These are phyloP conservation scores for Lophochroa leadbeateri DNA, from an alignment of 2,113 vertebrate species.

Conservation along the genomic window DNA sequence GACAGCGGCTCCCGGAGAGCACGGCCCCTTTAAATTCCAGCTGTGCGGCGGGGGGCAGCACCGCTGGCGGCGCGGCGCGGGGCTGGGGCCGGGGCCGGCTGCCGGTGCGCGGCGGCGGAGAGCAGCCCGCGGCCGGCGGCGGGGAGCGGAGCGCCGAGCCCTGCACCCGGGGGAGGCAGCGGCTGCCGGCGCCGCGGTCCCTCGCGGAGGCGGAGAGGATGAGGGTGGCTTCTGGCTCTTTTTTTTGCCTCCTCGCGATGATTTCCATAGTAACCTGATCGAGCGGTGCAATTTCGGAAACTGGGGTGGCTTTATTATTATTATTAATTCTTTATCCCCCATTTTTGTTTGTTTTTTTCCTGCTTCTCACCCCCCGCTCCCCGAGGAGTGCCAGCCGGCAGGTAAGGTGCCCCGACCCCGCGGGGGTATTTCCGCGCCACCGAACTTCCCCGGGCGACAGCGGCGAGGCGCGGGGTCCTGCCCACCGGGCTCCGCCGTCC, in stretches of 20 bases:
- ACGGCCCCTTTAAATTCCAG: conserved; percentile 81
- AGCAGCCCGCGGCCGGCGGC: too few species aligned
- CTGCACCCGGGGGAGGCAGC: too few species aligned
- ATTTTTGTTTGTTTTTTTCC: too few species aligned
- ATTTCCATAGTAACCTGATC: conserved; percentile 76
- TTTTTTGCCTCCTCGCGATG: conserved; percentile 10
- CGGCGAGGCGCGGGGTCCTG: too few species aligned
- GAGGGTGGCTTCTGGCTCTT: conserved; percentile 13
- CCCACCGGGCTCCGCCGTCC: too few species aligned
- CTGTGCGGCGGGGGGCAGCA: conserved; percentile 65
- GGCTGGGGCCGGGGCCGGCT: too few species aligned
- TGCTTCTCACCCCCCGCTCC: background rate
- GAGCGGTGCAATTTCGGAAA: conserved; percentile 58
- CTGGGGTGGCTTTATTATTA: conserved; percentile 43
- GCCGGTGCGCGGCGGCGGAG: too few species aligned
- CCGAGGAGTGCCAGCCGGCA: conserved; percentile 56
- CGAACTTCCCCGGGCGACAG: too few species aligned
- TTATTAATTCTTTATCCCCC: background rate
- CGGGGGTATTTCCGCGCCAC: too few species aligned
- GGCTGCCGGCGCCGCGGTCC: background rate
- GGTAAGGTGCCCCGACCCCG: conserved; percentile 58
- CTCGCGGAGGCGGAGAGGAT: conserved; percentile 23
- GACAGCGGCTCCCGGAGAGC: background rate
- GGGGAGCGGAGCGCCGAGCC: too few species aligned
- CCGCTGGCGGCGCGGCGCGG: too few species aligned